Conservation (phyloP, 2,113 vertebrate genomes). For the Ciconia stormi region DNA sequence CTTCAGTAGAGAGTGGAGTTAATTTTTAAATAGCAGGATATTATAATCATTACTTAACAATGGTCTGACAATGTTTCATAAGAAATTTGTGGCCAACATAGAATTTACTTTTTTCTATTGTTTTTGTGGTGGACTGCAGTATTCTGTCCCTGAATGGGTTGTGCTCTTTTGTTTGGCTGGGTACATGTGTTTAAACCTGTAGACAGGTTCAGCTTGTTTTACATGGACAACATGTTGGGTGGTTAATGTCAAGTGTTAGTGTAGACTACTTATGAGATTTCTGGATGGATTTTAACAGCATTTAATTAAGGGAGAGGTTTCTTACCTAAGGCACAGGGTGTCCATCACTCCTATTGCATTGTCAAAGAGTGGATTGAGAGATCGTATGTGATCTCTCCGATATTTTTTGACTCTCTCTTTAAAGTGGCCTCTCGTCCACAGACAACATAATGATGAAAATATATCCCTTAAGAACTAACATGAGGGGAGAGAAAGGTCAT, state of each 20-base stretch:
- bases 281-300: not conserved
- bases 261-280: not conserved
- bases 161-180: not conserved
- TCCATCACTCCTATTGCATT: not conserved
- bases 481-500: not conserved
- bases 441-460: not conserved
- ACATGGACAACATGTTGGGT: not conserved
- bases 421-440: not conserved
- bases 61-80: not conserved
- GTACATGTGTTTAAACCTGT: not conserved
- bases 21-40: not conserved
- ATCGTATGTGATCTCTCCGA: not conserved
- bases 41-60: not conserved
- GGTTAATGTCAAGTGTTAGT: not conserved
- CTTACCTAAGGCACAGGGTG: not conserved
- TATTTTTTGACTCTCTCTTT: not conserved
- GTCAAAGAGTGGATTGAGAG: not conserved
- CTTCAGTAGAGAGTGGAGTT: not conserved
- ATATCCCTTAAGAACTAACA: not conserved
- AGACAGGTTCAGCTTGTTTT: not conserved
- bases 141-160: not conserved
- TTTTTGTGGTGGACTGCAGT: not conserved
- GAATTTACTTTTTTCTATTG: not conserved
- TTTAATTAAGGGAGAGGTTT: not conserved
- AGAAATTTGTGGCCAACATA: not conserved